Conservation (phyloP, 2,888 invertebrate species). For the Ophion ventricosus region DNA sequence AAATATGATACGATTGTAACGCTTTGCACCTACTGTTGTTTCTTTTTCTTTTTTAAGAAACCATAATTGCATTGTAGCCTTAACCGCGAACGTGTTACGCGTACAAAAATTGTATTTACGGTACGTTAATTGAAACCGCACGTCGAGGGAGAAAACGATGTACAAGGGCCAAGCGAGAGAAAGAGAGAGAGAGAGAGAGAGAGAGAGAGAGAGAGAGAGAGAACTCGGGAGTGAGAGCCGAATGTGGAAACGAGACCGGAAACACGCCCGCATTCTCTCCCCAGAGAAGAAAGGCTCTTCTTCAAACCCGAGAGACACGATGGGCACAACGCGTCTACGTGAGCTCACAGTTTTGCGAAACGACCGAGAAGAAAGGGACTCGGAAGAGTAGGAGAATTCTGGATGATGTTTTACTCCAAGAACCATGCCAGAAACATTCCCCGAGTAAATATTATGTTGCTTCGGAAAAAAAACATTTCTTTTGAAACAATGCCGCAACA, state of each 20-base stretch:
- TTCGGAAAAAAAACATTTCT: too few species aligned
- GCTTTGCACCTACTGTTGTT: background rate
- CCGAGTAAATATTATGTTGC: slow-evolving; percentile 8
- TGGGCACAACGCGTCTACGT: slow-evolving; percentile 7
- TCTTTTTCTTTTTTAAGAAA: background rate
- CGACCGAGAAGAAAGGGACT: slow-evolving; percentile 4
- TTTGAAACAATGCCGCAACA: too few species aligned
- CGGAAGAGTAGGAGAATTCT: slow-evolving; percentile 30
- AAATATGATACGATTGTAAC: background rate
- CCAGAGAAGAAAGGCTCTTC: slow-evolving; percentile 36
- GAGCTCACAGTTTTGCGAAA: slow-evolving; percentile 32
- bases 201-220: background rate
- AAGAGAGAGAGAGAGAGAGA: slow-evolving; percentile 20
- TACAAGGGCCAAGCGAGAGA: background rate
- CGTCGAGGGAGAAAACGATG: slow-evolving; percentile 32
- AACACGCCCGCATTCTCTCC: slow-evolving; percentile 46
- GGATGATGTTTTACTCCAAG: slow-evolving; percentile 57
- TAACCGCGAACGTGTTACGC: slow-evolving; percentile 17
- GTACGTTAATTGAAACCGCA: slow-evolving; percentile 67
- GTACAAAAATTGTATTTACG: slow-evolving; percentile 67
- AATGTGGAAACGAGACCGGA: slow-evolving; percentile 50
- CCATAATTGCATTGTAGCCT: slow-evolving; percentile 30
- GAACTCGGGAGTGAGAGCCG: background rate
- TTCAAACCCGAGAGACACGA: slow-evolving; percentile 24
- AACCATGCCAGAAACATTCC: slow-evolving; percentile 23